Conservation (phyloP, 1,140 invertebrate genomes). For the Drosophila kanapiae region DNA sequence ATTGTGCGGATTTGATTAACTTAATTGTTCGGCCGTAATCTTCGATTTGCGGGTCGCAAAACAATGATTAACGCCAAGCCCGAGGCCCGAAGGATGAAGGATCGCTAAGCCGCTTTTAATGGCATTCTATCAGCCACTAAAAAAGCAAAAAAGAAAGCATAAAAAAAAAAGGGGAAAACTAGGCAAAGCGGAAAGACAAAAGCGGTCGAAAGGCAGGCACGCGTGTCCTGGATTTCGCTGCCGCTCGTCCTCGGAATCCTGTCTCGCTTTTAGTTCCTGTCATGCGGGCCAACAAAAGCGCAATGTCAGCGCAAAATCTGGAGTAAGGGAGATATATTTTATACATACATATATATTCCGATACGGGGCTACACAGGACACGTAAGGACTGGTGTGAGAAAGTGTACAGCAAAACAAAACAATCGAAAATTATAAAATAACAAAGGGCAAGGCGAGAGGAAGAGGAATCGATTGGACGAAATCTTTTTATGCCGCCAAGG, state of each 20-base stretch:
- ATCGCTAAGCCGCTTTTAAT: slow-evolving; percentile 78
- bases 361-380: not conserved
- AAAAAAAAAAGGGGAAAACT: slow-evolving; percentile 34
- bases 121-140: slow-evolving; percentile 47
- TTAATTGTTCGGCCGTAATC: slow-evolving; percentile 70
- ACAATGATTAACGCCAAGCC: slow-evolving; percentile 76
- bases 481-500: slow-evolving; percentile 73
- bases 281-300: slow-evolving; percentile 64
- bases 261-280: slow-evolving; percentile 32
- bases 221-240: slow-evolving; percentile 36
- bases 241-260: slow-evolving; percentile 15
- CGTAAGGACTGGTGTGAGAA: slow-evolving; percentile 16
- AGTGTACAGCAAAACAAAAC: slow-evolving; percentile 69
- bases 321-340: slow-evolving; percentile 4
- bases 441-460: slow-evolving; percentile 55
- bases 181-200: slow-evolving; percentile 30
- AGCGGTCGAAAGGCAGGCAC: slow-evolving; percentile 36
- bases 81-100: slow-evolving; percentile 23
- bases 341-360: not conserved
- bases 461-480: slow-evolving; percentile 66
- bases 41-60: slow-evolving; percentile 58
- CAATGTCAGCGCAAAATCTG: slow-evolving; percentile 59
- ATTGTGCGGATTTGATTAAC: slow-evolving; percentile 75
- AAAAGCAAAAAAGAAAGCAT: slow-evolving; percentile 3
- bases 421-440: slow-evolving; percentile 84